These are phyloP conservation scores for Rhabdornis inornatus DNA, from an alignment of 2,113 vertebrate species.

Conservation along the genomic window DNA sequence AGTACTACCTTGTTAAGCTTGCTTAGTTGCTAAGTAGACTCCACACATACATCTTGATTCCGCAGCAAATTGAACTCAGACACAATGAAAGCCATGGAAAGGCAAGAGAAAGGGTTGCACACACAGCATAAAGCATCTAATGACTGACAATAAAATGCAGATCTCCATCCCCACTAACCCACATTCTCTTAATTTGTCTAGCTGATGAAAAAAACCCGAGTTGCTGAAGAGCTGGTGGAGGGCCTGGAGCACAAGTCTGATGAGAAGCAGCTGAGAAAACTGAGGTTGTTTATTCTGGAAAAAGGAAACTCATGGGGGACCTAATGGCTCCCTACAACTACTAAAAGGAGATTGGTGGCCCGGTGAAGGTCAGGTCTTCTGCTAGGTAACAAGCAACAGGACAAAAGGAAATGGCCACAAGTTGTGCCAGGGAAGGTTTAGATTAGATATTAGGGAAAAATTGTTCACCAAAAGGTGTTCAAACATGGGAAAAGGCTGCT, in stretches of 20 bases:
- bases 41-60: neutral
- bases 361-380: fast-evolving
- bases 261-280: neutral
- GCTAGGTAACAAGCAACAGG: neutral
- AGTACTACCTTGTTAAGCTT: neutral
- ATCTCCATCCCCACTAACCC: neutral
- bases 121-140: no score
- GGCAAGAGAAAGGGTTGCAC: neutral
- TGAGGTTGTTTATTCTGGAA: neutral
- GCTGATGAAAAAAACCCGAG: neutral
- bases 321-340: neutral
- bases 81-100: neutral
- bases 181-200: neutral
- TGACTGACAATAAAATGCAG: neutral
- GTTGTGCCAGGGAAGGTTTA: neutral
- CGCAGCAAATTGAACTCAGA: neutral
- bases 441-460: neutral
- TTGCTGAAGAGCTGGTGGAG: neutral
- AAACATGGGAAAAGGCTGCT: neutral
- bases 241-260: neutral
- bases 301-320: neutral
- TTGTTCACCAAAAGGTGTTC: neutral
- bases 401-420: neutral
- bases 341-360: neutral
- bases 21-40: neutral